Base-by-base conservation (phyloP, 2,888 invertebrate species). In the Dryobota labecula region DNA sequence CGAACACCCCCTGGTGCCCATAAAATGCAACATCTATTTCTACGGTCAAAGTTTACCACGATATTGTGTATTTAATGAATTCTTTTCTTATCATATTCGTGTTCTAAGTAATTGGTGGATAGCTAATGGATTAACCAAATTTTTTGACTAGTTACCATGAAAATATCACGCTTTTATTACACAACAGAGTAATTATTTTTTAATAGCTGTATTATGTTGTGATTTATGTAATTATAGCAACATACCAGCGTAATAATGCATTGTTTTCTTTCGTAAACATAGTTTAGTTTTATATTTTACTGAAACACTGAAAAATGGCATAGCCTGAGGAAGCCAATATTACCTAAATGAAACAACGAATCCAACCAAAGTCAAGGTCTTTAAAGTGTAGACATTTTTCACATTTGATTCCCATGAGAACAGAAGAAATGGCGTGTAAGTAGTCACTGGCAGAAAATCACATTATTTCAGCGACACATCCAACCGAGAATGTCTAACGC, bases 1-100 rank as follows among this genome's bases (percentile, higher is more conserved):
- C 54, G 4, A 60, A 24, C 61, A 49, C 77, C 73, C 82, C 67
- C 69, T 66, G 56, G 57, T 47, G 38, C 5, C 30, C 70, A 63
- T 80, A 81, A 81, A 79, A 79, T 76, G 72, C 82, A 79, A 68
- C 60, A 53, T 64, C 81, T 72, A 68, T 49, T 63, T 71, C 71
- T 69, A 73, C 20, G 77, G 81, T 76, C 82, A 68, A 63, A 69
- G 27, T 49, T 54, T 53, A 73, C 54, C 11, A 71, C 57, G 41
- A 72, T 73, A 69, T 43, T 72, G 51, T 30, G 51, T 80, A 49
- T 15, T 51, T 58, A 65, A 74, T 53, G 36, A 79, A 80, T 74
- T 64, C 41, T 27, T 74, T 49, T 45, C 56, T 45, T 66, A 66
- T 62, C 57, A 66, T 51, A 54, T 66, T 49, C 53, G 62, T 78